Conservation (phyloP, 2,113 vertebrate genomes). For the Oenanthe oenanthe region DNA sequence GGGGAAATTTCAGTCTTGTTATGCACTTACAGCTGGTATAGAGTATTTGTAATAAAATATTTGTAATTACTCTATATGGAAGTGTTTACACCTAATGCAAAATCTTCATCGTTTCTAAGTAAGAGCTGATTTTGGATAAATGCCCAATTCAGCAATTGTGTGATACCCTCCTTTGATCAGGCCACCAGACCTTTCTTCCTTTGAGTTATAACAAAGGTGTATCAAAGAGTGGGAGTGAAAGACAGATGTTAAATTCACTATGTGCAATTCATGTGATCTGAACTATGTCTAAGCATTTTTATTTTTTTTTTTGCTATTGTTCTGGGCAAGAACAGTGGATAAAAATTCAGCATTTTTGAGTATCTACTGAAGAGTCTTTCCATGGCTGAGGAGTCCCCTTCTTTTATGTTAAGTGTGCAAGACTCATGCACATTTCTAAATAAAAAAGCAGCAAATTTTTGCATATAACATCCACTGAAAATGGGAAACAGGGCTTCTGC, state of each 20-base stretch:
- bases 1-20: background rate
- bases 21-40: background rate
- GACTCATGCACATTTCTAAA: background rate
- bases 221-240: background rate
- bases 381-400: background rate
- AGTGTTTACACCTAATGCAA: background rate
- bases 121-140: background rate
- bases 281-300: background rate
- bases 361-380: background rate
- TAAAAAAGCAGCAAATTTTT: background rate
- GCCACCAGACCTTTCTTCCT: background rate
- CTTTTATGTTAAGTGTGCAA: background rate
- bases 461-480: background rate
- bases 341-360: background rate
- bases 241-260: accelerated
- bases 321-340: background rate
- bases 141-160: background rate
- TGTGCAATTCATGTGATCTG: background rate
- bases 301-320: background rate
- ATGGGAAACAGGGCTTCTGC: background rate
- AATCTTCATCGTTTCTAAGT: background rate
- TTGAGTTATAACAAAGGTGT: background rate
- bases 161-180: background rate
- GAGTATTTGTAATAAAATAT: background rate
- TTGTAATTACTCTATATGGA: background rate